phyloP scores from a whole-genome alignment of 1,140 invertebrate species.

The Onthophagus taurus region DNA sequence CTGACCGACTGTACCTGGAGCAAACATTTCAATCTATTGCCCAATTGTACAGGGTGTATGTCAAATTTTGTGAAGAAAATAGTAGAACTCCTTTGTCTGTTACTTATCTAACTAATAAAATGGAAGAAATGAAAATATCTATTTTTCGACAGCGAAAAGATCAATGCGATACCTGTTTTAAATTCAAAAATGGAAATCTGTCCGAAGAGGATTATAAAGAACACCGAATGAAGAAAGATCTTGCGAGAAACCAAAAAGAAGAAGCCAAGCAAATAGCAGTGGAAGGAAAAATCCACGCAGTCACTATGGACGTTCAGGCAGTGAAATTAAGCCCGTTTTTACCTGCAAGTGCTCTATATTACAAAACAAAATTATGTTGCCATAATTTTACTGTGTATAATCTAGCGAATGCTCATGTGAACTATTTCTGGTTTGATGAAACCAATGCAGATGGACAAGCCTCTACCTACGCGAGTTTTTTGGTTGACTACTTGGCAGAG shows the following conservation, averaged over 20 bases:
- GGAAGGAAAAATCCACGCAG: conserved; percentile 17
- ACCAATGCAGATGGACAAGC: conserved; percentile 34
- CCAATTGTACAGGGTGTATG: not conserved
- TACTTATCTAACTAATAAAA: conserved; percentile 15
- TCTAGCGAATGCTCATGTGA: conserved; percentile 26
- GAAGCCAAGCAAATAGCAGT: conserved; percentile 24
- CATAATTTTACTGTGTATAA: conserved; percentile 42
- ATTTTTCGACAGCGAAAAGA: conserved; percentile 34
- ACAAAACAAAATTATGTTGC: conserved; percentile 38
- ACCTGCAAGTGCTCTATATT: conserved; percentile 37
- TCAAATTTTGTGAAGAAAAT: not conserved
- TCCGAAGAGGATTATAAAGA: conserved; percentile 18
- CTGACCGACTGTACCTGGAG: conserved; percentile 15
- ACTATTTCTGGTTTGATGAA: conserved; percentile 11
- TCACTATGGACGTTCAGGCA: conserved; percentile 38
- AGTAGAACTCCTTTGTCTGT: not conserved
- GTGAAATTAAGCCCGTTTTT: conserved; percentile 35
- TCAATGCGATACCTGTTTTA: conserved; percentile 30
- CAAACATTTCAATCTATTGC: conserved; percentile 11
- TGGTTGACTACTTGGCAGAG: no score
- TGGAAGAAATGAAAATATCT: conserved; percentile 27
- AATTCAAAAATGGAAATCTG: conserved; percentile 6
- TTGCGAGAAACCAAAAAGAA: conserved; percentile 20
- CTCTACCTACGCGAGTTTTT: conserved; percentile 32
- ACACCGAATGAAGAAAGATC: conserved; percentile 19